A percentile compares a stretch with the other conserved stretches of the same genome.
Conservation (phyloP, 2,888 invertebrate species). For the Acrobasis repandana region DNA sequence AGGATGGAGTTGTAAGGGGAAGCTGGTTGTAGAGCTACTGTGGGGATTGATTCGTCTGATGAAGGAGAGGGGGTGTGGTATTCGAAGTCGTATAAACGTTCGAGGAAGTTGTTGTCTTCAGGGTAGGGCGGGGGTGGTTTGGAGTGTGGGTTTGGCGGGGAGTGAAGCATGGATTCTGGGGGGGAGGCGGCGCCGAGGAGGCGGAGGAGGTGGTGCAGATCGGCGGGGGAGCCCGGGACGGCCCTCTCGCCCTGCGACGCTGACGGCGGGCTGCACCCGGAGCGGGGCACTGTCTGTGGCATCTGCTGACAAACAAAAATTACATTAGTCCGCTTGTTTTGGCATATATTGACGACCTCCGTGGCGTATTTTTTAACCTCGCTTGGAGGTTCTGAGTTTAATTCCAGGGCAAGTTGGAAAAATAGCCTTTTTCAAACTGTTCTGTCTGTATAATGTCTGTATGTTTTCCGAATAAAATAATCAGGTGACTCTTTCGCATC, state of each 20-base stretch:
- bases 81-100: conserved; percentile 77
- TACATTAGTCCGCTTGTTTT: background rate
- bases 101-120: conserved; percentile 71
- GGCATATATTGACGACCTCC: too few relatives aligned
- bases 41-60: conserved; percentile 81
- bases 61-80: conserved; percentile 77
- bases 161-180: conserved; percentile 75
- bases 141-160: conserved; percentile 69
- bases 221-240: conserved; percentile 81
- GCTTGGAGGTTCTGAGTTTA: too few relatives aligned
- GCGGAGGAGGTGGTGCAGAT: conserved; percentile 72
- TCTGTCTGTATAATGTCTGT: too few relatives aligned
- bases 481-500: too few relatives aligned
- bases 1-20: conserved; percentile 79
- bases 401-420: too few relatives aligned
- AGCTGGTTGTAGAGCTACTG: conserved; percentile 81
- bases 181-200: conserved; percentile 77
- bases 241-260: conserved; percentile 87
- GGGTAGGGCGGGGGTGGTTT: conserved; percentile 74
- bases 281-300: conserved; percentile 92
- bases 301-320: conserved; percentile 83
- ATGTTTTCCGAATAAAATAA: too few relatives aligned
- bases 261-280: conserved; percentile 89
- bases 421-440: too few relatives aligned
- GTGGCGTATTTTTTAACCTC: too few relatives aligned